Conservation (phyloP, 2,888 invertebrate genomes). For the Crocallis elinguaria region DNA sequence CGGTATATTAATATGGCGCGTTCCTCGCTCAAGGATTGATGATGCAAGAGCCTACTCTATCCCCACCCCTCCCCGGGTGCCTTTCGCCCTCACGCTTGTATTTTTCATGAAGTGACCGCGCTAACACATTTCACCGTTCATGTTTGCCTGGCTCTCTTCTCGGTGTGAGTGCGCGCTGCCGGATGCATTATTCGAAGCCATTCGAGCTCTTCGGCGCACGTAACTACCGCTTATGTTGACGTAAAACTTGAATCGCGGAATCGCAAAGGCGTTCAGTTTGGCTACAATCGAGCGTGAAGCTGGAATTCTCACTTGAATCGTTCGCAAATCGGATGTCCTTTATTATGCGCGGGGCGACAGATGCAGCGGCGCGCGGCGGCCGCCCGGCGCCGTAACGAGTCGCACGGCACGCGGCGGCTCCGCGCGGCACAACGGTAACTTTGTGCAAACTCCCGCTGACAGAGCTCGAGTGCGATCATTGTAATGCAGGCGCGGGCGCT, state of each 20-base stretch:
- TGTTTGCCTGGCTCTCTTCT: background rate
- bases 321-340: constrained; percentile 38
- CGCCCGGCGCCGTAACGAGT: background rate
- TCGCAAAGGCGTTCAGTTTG: constrained; percentile 36
- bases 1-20: constrained; percentile 9
- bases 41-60: background rate
- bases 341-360: constrained; percentile 17
- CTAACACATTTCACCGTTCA: background rate
- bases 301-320: constrained; percentile 33
- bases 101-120: constrained; percentile 25
- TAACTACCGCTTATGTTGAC: constrained; percentile 38
- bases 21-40: constrained; percentile 3
- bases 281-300: constrained; percentile 40
- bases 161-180: constrained; percentile 5
- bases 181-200: constrained; percentile 36
- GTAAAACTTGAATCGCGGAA: constrained; percentile 30
- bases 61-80: background rate
- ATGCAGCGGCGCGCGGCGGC: constrained; percentile 18
- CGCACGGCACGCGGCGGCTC: constrained; percentile 2
- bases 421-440: constrained; percentile 1
- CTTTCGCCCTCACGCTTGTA: background rate
- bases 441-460: constrained; percentile 12
- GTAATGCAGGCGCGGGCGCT: constrained; percentile 9
- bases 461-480: constrained; percentile 5
- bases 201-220: constrained; percentile 14